Percentiles rank a stretch among this genome's conserved stretches.
phyloP scores from a whole-genome alignment of 2,888 invertebrate genomes.

The Sclerodermus sp. region DNA sequence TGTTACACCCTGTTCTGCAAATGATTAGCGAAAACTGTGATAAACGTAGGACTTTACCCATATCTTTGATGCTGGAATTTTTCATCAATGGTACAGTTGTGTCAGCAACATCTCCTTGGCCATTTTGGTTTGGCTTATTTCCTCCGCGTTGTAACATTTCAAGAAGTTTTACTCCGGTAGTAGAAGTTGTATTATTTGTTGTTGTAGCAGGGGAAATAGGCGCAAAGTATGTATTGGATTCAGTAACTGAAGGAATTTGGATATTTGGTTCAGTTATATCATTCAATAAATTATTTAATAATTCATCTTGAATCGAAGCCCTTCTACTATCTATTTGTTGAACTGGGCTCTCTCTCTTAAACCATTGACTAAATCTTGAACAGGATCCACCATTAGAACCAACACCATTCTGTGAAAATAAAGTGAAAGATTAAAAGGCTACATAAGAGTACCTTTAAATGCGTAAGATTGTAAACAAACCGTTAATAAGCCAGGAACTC shows the following conservation, averaged over 20 bases:
- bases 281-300: conserved; percentile 68
- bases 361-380: conserved; percentile 81
- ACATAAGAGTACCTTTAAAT: background rate
- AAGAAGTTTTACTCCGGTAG: conserved; percentile 60
- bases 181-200: conserved; percentile 42
- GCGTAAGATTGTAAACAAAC: conserved; percentile 60
- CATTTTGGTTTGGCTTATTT: conserved; percentile 60
- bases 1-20: no score
- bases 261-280: conserved; percentile 59
- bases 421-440: conserved; percentile 7
- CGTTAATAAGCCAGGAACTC: conserved; percentile 71
- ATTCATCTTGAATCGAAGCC: conserved; percentile 65
- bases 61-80: conserved; percentile 53
- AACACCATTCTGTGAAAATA: conserved; percentile 65
- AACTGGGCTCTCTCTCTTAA: conserved; percentile 69
- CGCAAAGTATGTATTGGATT: conserved; percentile 68
- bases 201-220: conserved; percentile 70
- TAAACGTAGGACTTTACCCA: conserved; percentile 39
- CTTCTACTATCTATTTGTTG: conserved; percentile 58
- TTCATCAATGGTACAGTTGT: conserved; percentile 45
- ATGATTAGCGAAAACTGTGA: no score
- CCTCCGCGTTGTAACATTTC: conserved; percentile 74
- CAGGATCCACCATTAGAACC: conserved; percentile 61
- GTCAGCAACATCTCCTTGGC: conserved; percentile 45
- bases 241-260: conserved; percentile 56